These are phyloP conservation scores for Plecturocebus donacophilus DNA, from an alignment of 2,113 vertebrate species.

Conservation along the genomic window DNA sequence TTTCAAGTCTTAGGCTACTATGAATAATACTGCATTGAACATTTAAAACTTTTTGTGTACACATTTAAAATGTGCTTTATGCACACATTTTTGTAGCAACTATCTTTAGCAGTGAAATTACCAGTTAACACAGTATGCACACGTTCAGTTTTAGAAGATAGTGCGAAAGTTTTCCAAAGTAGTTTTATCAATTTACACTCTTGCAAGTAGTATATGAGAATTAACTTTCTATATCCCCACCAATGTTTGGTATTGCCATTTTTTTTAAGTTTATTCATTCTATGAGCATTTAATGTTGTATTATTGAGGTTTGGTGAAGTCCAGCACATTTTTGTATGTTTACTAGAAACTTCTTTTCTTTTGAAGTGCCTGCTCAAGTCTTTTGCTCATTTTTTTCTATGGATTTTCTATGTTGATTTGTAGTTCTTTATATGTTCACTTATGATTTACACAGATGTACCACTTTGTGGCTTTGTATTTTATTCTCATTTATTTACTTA, in stretches of 20 bases:
- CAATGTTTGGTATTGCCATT: not conserved
- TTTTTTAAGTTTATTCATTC: not conserved
- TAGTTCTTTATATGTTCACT: not conserved
- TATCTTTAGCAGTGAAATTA: not conserved
- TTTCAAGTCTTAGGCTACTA: conserved; percentile 8
- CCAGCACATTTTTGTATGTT: not conserved
- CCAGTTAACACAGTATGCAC: not conserved
- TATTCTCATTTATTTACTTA: too few relatives aligned
- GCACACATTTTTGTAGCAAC: not conserved
- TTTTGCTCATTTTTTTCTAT: not conserved
- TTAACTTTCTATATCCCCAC: not conserved
- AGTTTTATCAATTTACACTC: not conserved
- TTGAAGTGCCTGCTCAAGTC: not conserved
- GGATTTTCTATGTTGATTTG: not conserved
- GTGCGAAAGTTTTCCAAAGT: not conserved
- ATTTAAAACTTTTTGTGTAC: not conserved
- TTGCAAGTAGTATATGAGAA: not conserved
- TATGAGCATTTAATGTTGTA: not conserved
- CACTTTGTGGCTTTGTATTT: not conserved
- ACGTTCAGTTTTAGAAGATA: not conserved
- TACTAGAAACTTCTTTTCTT: conserved; percentile 12
- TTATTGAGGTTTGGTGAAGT: not conserved
- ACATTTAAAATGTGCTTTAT: not conserved
- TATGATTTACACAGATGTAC: not conserved
- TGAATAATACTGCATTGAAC: not conserved